Conservation (phyloP, 35 echinoderm and acorn worm genomes). For the Diadema setosum region DNA sequence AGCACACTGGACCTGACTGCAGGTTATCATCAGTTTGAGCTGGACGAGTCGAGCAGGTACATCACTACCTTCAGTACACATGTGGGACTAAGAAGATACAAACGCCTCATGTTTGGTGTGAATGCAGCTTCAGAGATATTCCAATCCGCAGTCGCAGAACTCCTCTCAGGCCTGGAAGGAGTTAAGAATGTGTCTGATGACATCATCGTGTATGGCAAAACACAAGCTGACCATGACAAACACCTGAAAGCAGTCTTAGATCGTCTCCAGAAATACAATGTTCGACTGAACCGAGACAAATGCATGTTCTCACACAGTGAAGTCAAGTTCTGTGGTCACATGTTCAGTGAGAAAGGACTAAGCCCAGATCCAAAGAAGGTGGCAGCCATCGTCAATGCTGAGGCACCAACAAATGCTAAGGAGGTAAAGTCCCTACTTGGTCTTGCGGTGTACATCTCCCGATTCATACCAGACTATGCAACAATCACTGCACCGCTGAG, state of each 20-base stretch:
- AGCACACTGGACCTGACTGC: constrained; percentile 45
- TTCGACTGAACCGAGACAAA: constrained; percentile 38
- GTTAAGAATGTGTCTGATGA: constrained; percentile 61
- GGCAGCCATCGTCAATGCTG: background rate
- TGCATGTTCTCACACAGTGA: constrained; percentile 13
- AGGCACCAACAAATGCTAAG: background rate
- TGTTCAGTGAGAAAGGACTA: background rate
- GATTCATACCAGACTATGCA: background rate
- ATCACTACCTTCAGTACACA: constrained; percentile 43
- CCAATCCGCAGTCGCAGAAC: background rate
- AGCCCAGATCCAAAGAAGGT: background rate
- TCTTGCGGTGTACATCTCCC: background rate
- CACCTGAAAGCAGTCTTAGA: constrained; percentile 28
- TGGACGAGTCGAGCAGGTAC: background rate
- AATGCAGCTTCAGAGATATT: constrained; percentile 30
- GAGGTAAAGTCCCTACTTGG: constrained; percentile 6
- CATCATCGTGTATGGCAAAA: constrained; percentile 47
- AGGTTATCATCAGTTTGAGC: constrained; percentile 43
- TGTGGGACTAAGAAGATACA: constrained; percentile 31
- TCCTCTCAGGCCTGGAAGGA: constrained; percentile 8
- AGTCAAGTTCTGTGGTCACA: constrained; percentile 7
- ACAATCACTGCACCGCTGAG: constrained; percentile 1
- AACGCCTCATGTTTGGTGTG: constrained; percentile 44
- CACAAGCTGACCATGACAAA: constrained; percentile 27
- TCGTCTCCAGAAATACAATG: background rate